Percentiles rank a stretch among this genome's conserved stretches.
phyloP scores from a whole-genome alignment of 1,140 invertebrate species.

The Drosophila cardini region DNA sequence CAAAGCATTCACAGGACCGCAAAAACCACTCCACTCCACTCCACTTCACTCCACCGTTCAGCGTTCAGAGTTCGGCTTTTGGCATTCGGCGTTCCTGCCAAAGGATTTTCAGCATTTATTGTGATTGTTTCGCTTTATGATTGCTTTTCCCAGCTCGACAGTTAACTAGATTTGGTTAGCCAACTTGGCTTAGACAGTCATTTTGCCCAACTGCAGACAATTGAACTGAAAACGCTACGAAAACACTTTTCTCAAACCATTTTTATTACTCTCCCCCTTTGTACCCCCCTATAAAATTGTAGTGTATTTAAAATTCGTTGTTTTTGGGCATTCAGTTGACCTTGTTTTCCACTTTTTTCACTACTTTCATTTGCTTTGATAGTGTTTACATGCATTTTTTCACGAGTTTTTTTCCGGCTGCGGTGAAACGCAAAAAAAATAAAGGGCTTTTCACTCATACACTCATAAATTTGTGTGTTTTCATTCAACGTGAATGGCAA shows the following conservation, averaged over 20 bases:
- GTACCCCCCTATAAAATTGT: too few relatives aligned
- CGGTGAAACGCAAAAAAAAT: conserved; percentile 1
- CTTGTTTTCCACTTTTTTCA: conserved; percentile 14
- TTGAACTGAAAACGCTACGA: neutral
- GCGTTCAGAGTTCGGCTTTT: conserved; percentile 10
- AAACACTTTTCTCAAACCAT: too few relatives aligned
- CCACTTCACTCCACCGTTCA: too few relatives aligned
- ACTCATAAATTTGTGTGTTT: conserved; percentile 24
- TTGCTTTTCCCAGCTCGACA: conserved; percentile 43
- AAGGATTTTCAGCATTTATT: conserved; percentile 76
- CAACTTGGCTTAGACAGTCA: neutral
- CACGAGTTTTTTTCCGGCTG: conserved; percentile 23
- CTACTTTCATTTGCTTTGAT: conserved; percentile 50
- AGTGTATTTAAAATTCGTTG: conserved; percentile 23
- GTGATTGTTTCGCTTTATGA: conserved; percentile 74
- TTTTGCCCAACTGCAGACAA: neutral
- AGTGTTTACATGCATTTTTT: conserved; percentile 61
- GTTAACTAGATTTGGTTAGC: neutral
- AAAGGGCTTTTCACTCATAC: conserved; percentile 20
- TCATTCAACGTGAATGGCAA: conserved; percentile 33
- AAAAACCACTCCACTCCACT: conserved; percentile 62
- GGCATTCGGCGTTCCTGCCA: conserved; percentile 26
- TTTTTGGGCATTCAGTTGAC: neutral
- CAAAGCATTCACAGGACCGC: conserved; percentile 36
- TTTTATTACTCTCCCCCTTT: too few relatives aligned